Evolutionary conservation across 2,888 invertebrate genomes (phyloP), one percentile per base, ranked within the genome.

Genomic region (Cremastinae sp.): DNA sequence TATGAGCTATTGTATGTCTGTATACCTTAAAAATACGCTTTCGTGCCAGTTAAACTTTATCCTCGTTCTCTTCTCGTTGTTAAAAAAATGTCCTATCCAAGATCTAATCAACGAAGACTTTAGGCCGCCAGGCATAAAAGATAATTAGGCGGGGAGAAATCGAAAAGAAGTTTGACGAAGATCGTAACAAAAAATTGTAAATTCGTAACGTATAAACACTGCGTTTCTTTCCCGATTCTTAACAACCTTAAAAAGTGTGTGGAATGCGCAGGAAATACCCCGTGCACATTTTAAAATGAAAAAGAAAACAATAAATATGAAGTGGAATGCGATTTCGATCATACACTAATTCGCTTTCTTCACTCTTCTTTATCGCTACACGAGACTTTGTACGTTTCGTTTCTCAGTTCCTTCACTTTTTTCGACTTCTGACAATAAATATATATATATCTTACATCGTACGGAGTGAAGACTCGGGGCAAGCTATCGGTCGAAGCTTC

Each of bases 381-480:
- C 53, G 53, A 64, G 64, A 45, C 65, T 77, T 76, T 69, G 73
- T 73, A 77, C 73, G 73, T 73, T 73, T 56, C 45, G 14, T 66
- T 72, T 70, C 22, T 49, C 38, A 38, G 2, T 45, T 58, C 47
- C 36, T 56, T 36, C 28, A 28, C 28, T 28, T 3, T 28, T 36
- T 45, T 36, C 12, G 5, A 36, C 18, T 62, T 58, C 49, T 20
- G 47, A 68, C 70, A 64, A 77, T 77, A 77, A 73, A 73, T 73
- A 77, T 65, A 70, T 34, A 73, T 73, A 77, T 65, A 70, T 34
- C 69, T 54, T 62, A 56, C 73, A 77, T 77, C 54, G 41, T 77
- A 77, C 76, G 70, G 69, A 73, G 53, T 70, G 73, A 73, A 77
- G 64, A 70, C 73, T 65, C 73, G 47, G 76, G 69, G 73, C 69